Percentiles rank a stretch among this genome's conserved stretches.
Evolutionary conservation across 2,888 invertebrate species (phyloP).

Genomic region (Lochmaea capreae): DNA sequence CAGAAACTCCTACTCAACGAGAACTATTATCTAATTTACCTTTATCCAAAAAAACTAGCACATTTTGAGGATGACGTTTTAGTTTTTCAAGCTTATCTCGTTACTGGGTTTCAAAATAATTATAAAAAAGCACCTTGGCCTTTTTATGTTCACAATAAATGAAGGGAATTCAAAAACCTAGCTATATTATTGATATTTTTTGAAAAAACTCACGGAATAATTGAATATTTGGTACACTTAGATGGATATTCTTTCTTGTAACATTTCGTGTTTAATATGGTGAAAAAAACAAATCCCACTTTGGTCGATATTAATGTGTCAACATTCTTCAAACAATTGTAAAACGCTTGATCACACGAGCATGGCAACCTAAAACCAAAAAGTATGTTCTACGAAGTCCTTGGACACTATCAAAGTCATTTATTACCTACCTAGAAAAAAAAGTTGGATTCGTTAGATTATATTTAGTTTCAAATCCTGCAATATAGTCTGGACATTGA

Average conservation of each 20-base stretch:
- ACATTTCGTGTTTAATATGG: constrained; percentile 70
- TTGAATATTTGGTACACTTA: constrained; percentile 51
- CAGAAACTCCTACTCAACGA: too few species aligned
- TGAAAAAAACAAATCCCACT: constrained; percentile 71
- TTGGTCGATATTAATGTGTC: constrained; percentile 61
- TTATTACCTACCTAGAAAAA: constrained; percentile 59
- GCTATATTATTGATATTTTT: neutral
- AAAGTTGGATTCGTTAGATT: constrained; percentile 59
- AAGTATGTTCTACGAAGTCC: neutral
- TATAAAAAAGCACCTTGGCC: too few species aligned
- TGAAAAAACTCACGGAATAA: neutral
- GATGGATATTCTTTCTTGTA: constrained; percentile 71
- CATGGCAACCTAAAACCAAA: constrained; percentile 66
- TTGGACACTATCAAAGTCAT: neutral
- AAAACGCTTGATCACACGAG: constrained; percentile 69
- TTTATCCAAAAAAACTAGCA: too few species aligned
- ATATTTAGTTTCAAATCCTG: constrained; percentile 56
- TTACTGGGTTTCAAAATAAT: too few species aligned
- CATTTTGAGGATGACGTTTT: too few species aligned
- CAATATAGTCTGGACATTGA: constrained; percentile 73
- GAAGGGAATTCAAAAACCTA: too few species aligned
- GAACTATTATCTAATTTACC: too few species aligned
- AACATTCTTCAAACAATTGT: constrained; percentile 65
- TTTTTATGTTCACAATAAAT: too few species aligned
- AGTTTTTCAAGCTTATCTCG: too few species aligned